Conservation (phyloP, 2,888 invertebrate genomes). For the Phortica okadai region DNA sequence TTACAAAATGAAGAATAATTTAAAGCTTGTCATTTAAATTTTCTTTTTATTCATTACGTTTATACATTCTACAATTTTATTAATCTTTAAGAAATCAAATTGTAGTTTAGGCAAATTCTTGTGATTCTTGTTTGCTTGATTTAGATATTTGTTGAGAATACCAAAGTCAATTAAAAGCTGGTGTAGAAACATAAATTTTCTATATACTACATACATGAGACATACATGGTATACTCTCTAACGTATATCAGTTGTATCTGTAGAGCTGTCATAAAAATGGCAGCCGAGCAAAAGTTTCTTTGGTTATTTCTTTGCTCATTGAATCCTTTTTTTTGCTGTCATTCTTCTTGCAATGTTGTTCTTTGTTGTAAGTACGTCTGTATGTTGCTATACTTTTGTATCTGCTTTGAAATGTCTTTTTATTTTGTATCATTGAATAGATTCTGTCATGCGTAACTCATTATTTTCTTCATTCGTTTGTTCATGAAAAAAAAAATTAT, state of each 20-base stretch:
- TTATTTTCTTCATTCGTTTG: conserved; percentile 67
- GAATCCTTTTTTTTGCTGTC: conserved; percentile 62
- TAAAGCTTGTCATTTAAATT: too few relatives aligned
- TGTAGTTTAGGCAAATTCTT: too few relatives aligned
- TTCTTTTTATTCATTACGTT: too few relatives aligned
- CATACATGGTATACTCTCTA: too few relatives aligned
- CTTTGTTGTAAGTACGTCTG: neutral
- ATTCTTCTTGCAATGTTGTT: conserved; percentile 23
- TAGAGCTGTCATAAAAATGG: neutral
- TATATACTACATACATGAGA: too few relatives aligned
- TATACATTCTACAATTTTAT: too few relatives aligned
- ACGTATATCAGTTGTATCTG: too few relatives aligned
- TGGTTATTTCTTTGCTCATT: conserved; percentile 19
- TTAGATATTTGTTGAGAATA: too few relatives aligned
- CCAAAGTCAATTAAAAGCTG: neutral
- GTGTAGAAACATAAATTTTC: too few relatives aligned
- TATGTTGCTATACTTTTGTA: conserved; percentile 37
- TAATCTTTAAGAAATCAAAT: too few relatives aligned
- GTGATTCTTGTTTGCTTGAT: too few relatives aligned
- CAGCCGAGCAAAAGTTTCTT: neutral
- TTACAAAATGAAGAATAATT: too few relatives aligned
- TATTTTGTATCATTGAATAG: conserved; percentile 61
- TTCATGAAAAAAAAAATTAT: neutral
- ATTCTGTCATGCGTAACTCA: conserved; percentile 76
- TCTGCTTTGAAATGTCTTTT: conserved; percentile 34